phyloP scores from a whole-genome alignment of 64 coral and sea anemone genomes.

The Trachythela sp. region DNA sequence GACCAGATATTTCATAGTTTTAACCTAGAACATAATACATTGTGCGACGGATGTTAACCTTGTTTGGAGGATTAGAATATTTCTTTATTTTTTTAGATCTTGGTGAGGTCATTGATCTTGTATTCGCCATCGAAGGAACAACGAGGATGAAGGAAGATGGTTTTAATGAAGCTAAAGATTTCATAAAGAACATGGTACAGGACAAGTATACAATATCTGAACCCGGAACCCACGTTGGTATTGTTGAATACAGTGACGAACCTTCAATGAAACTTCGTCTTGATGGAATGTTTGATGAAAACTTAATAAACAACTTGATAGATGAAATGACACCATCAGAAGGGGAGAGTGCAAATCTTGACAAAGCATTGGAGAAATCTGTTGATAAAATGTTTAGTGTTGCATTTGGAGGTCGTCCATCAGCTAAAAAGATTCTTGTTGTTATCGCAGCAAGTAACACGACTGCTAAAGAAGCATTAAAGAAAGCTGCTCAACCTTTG shows the following conservation, averaged over 20 bases:
- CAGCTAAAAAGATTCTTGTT: constrained; percentile 13
- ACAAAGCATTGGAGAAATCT: not conserved
- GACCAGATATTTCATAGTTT: not conserved
- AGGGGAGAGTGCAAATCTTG: not conserved
- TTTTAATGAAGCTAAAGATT: constrained; percentile 42
- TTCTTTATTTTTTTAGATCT: not conserved
- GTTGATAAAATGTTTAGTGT: not conserved
- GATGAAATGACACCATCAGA: not conserved
- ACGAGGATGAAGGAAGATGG: not conserved
- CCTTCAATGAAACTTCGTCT: not conserved
- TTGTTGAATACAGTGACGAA: constrained; percentile 78
- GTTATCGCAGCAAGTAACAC: not conserved
- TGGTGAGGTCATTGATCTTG: constrained; percentile 59
- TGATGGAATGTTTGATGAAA: not conserved
- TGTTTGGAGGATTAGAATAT: too few relatives aligned
- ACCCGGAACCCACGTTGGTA: constrained; percentile 42
- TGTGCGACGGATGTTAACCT: not conserved
- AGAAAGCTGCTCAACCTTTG: not conserved
- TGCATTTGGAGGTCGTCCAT: not conserved
- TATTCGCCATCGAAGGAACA: constrained; percentile 58
- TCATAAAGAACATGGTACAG: constrained; percentile 54
- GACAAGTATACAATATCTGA: constrained; percentile 57
- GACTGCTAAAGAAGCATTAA: not conserved
- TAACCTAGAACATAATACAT: not conserved
- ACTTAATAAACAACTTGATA: not conserved